Conservation (phyloP, 2,113 vertebrate genomes). For the Pelecanoides urinatrix region DNA sequence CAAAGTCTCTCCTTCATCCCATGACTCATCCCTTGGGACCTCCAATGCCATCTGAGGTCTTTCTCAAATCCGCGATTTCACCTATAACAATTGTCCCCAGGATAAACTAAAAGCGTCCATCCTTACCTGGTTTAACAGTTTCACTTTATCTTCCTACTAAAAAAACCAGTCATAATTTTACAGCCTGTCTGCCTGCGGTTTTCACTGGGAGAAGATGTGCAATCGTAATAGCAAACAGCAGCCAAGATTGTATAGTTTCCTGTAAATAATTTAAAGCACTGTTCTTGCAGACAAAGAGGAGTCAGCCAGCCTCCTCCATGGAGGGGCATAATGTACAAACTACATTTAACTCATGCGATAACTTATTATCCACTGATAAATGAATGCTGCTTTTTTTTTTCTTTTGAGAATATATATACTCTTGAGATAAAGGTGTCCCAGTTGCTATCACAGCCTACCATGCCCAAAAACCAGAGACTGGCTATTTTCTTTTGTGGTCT, state of each 20-base stretch:
- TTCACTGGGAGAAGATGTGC: not conserved
- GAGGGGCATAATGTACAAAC: not conserved
- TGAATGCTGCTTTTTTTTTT: not conserved
- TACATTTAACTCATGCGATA: not conserved
- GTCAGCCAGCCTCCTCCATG: not conserved
- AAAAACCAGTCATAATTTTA: not conserved
- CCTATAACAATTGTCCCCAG: not conserved
- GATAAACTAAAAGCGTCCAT: not conserved
- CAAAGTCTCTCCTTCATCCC: not conserved
- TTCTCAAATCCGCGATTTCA: not conserved
- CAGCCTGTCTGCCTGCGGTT: not conserved
- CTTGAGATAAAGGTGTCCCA: not conserved
- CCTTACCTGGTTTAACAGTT: not conserved
- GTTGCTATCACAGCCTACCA: not conserved
- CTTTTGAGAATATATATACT: not conserved
- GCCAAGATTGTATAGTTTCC: not conserved
- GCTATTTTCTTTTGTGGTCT: not conserved
- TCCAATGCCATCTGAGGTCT: not conserved
- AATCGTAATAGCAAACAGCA: not conserved
- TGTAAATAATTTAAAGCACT: not conserved
- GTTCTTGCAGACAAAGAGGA: not conserved
- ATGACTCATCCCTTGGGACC: not conserved
- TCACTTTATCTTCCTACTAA: not conserved
- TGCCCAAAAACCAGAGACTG: accelerated
- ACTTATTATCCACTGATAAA: not conserved